These are phyloP conservation scores for Plebejus melissa DNA, from an alignment of 2,888 invertebrate genomes.

Conservation along the genomic window DNA sequence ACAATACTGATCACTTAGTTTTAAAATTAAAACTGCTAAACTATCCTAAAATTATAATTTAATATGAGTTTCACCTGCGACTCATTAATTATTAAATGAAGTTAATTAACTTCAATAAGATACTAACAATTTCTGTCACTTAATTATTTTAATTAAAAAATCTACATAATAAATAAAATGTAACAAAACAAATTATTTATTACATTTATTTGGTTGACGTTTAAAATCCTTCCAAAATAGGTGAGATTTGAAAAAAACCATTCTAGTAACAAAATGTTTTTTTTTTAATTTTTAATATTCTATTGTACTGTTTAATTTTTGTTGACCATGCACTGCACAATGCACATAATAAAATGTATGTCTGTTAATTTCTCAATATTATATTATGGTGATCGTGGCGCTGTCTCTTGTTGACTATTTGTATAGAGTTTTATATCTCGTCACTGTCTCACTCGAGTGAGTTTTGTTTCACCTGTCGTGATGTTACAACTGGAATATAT, in stretches of 20 bases:
- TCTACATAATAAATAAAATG: background rate
- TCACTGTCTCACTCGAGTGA: conserved; percentile 66
- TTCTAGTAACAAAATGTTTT: background rate
- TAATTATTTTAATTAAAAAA: no score
- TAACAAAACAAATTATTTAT: background rate
- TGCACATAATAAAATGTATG: conserved; percentile 1
- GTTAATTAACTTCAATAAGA: no score
- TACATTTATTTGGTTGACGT: background rate
- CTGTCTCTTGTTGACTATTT: conserved; percentile 71
- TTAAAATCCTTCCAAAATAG: background rate
- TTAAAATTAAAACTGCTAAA: no score
- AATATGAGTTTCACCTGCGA: no score
- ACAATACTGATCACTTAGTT: no score
- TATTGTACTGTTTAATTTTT: background rate
- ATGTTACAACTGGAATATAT: conserved; percentile 77
- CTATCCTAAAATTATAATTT: no score
- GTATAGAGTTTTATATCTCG: conserved; percentile 74
- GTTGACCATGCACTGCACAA: background rate
- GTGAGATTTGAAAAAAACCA: background rate
- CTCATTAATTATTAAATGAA: no score
- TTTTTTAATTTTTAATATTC: background rate
- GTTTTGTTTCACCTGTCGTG: conserved; percentile 75
- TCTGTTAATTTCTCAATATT: conserved; percentile 35
- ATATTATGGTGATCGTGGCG: conserved; percentile 37
- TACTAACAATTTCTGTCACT: no score